Conservation (phyloP, 2,797 vertebrate genomes). For the Babyrousa celebensis region DNA sequence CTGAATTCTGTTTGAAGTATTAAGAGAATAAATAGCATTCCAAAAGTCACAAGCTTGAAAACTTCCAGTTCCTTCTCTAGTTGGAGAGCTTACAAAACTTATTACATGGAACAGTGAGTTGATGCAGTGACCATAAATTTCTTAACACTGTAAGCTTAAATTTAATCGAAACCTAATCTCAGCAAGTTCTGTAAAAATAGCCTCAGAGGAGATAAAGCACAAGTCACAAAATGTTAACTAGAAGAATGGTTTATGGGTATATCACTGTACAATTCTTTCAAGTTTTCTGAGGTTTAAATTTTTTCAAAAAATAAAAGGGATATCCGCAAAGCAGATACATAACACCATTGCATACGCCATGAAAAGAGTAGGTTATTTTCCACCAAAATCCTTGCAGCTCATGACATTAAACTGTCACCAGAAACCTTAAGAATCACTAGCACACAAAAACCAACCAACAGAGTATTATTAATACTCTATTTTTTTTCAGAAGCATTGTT, state of each 20-base stretch:
- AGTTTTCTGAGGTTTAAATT: slow-evolving; percentile 62
- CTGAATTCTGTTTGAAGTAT: slow-evolving; percentile 81
- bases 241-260: neutral
- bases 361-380: slow-evolving; percentile 60
- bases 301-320: slow-evolving; percentile 67
- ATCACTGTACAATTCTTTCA: slow-evolving; percentile 42
- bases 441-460: slow-evolving; percentile 54
- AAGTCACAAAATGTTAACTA: slow-evolving; percentile 68
- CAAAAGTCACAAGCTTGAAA: slow-evolving; percentile 81
- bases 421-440: slow-evolving; percentile 55
- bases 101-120: slow-evolving; percentile 72
- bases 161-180: slow-evolving; percentile 71
- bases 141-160: slow-evolving; percentile 79
- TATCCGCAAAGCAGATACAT: neutral
- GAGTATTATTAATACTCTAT: slow-evolving; percentile 48
- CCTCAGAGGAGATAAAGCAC: slow-evolving; percentile 63
- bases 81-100: slow-evolving; percentile 75
- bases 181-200: slow-evolving; percentile 71
- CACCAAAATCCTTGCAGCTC: neutral
- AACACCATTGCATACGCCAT: slow-evolving; percentile 40
- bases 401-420: slow-evolving; percentile 58
- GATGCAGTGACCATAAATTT: slow-evolving; percentile 75
- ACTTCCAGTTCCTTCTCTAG: slow-evolving; percentile 73
- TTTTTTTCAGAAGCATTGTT: slow-evolving; percentile 29
- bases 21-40: slow-evolving; percentile 81